Base-by-base conservation (phyloP, 1,140 invertebrate species). In the Ctenoplectra terminalis region DNA sequence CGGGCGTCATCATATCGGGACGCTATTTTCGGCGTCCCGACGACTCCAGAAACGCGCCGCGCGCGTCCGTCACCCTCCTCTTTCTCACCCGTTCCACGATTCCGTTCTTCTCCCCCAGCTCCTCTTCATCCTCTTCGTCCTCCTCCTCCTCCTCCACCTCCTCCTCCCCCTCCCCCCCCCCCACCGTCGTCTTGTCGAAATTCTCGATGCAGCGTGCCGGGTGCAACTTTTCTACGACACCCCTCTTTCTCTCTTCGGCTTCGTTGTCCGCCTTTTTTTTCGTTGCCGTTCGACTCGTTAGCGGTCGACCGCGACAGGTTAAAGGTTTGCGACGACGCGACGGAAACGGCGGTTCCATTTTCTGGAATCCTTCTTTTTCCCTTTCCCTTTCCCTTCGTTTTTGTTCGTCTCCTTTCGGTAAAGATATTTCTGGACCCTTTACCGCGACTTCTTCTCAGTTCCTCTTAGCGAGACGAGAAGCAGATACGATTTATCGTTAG, bases 1-100 rank as follows among this genome's bases (percentile, higher is more conserved):
- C 91, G 93, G 93, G 92, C 92, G 89, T 93, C 92, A 92, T 93
- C 93, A 92, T 93, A 94, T 92, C 91, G 92, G 90, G 90, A 90
- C 91, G 92, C 93, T 93, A 93, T 93, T 93, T 93, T 93, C 90
- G 91, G 92, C 91, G 89, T 91, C 92, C 91, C 92, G 90, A 93
- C 92, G 92, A 93, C 93, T 94, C 93, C 93, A 94, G 93, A 93
- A 91, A 92, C 89, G 66, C 73, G 58, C 82, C 78, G 72, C 88
- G 64, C 60, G 54, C 79, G 60, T 71, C 66, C 85, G 66, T 85
- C 74, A 75, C 60, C 83, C 72, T 81, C 63, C 79, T 63, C 81
- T 78, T 79, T 79, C 82, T 79, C 83, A n/a, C 23, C 37, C 23
- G 8, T 64, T 85, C 85, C 88, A 86, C 81, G 86, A 72, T 50